Conservation (phyloP, 1,140 invertebrate genomes). For the Sinella curviseta region DNA sequence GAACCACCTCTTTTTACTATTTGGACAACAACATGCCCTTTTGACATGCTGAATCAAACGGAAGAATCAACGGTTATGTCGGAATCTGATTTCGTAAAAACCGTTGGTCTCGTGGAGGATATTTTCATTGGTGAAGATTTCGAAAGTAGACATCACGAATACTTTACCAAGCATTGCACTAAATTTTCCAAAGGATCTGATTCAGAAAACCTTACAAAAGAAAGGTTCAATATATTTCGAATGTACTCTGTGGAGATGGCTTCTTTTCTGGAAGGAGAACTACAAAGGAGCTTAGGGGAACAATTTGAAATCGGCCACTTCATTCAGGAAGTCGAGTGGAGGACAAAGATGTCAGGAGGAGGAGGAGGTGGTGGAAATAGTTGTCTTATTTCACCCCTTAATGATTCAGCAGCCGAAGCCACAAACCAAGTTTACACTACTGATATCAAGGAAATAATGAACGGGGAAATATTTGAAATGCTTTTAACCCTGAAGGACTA, state of each 20-base stretch:
- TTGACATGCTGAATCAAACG: neutral
- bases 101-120: neutral
- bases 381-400: too few species aligned
- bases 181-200: neutral
- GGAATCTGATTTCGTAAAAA: neutral
- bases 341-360: too few species aligned
- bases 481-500: neutral
- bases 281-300: neutral
- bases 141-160: neutral
- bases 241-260: neutral
- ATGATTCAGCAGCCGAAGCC: too few species aligned
- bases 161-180: neutral
- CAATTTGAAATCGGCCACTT: neutral
- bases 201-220: neutral
- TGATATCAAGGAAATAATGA: neutral
- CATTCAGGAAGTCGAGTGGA: neutral
- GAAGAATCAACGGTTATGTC: neutral
- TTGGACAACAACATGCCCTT: too few species aligned
- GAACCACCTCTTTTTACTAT: too few species aligned
- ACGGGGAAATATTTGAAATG: neutral
- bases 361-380: too few species aligned
- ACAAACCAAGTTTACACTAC: neutral
- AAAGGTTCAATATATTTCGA: conserved; percentile 3
- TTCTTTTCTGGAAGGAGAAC: neutral
- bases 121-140: conserved; percentile 14